Evolutionary conservation across 2,797 vertebrate genomes (phyloP).

Genomic region (Poecilia velifera): DNA sequence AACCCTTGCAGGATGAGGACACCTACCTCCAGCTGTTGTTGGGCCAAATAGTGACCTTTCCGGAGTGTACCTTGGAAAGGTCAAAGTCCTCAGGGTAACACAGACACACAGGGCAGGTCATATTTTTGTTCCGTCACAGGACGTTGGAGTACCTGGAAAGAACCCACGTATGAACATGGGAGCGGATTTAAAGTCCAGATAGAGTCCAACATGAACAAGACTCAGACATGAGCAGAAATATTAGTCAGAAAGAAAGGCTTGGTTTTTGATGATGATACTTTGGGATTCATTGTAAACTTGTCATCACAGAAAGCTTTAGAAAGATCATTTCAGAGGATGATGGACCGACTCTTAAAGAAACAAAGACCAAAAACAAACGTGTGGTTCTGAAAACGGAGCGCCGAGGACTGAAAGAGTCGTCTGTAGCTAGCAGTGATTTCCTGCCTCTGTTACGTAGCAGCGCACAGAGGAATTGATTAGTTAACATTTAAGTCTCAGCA

Average conservation of each 20-base stretch:
- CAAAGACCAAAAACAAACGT: neutral
- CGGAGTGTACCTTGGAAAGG: neutral
- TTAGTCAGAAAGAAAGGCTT: neutral
- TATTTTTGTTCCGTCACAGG: neutral
- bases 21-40: neutral
- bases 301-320: neutral
- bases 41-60: neutral
- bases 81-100: neutral
- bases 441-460: constrained; percentile 1
- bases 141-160: neutral
- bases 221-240: neutral
- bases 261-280: neutral
- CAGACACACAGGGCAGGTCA: neutral
- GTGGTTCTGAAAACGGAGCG: neutral
- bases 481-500: constrained; percentile 38
- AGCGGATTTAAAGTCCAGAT: neutral
- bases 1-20: neutral
- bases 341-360: neutral
- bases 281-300: neutral
- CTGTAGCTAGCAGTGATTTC: neutral
- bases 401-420: neutral
- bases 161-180: neutral
- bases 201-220: neutral
- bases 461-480: constrained; percentile 35
- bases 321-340: neutral